Evolutionary conservation across 2,797 vertebrate species (phyloP).

Genomic region (Pelodytes ibericus): DNA sequence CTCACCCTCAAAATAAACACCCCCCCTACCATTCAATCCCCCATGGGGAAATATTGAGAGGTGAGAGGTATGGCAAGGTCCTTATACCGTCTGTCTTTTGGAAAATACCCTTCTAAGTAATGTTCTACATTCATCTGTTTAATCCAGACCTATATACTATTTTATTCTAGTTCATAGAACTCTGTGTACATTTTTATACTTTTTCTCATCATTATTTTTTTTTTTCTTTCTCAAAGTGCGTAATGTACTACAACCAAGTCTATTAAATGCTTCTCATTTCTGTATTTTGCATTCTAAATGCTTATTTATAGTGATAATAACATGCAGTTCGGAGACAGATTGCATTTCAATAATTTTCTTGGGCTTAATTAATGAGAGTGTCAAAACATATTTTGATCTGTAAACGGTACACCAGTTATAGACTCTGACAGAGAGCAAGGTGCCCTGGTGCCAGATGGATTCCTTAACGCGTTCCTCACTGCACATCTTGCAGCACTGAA

Average conservation of each 20-base stretch:
- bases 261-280: slow-evolving; percentile 20
- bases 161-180: no score
- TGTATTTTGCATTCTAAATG: slow-evolving; percentile 37
- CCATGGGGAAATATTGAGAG: no score
- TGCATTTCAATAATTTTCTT: slow-evolving; percentile 49
- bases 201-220: no score
- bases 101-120: no score
- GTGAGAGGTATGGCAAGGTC: no score
- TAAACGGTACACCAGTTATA: slow-evolving; percentile 33
- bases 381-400: slow-evolving; percentile 51
- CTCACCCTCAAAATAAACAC: no score
- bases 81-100: no score
- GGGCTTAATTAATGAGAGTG: slow-evolving; percentile 49
- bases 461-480: slow-evolving; percentile 36
- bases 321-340: slow-evolving; percentile 35
- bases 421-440: slow-evolving; percentile 52
- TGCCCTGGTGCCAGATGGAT: slow-evolving; percentile 50
- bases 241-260: slow-evolving; percentile 1
- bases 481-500: slow-evolving; percentile 8
- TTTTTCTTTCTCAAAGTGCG: no score
- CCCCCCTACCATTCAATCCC: no score
- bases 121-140: no score
- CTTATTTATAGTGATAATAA: slow-evolving; percentile 38
- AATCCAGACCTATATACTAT: no score
- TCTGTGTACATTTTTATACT: no score